phyloP scores from a whole-genome alignment of 2,113 vertebrate species.

The Neotragus moschatus region DNA sequence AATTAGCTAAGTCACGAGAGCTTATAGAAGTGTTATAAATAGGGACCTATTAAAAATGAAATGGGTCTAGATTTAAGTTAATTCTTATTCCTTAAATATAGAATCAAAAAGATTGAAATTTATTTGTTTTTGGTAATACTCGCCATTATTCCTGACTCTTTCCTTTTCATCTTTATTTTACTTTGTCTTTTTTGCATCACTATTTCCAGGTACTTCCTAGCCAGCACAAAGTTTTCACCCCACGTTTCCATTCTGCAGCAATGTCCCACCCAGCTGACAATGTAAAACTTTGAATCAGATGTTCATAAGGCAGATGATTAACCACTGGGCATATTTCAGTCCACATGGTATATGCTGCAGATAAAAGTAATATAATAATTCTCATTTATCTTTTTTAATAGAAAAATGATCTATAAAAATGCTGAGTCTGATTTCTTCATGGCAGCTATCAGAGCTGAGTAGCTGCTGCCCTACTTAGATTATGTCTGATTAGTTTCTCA shows the following conservation, averaged over 20 bases:
- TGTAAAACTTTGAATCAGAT: background rate
- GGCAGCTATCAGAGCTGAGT: background rate
- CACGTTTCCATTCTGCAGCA: background rate
- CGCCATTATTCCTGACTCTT: background rate
- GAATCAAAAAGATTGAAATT: background rate
- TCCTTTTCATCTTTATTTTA: background rate
- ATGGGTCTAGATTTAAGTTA: background rate
- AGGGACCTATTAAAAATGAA: background rate
- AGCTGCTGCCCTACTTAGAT: background rate
- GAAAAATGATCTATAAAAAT: background rate
- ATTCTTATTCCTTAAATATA: background rate
- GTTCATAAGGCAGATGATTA: background rate
- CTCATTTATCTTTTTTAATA: background rate
- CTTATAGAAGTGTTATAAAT: background rate
- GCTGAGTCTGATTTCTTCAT: background rate
- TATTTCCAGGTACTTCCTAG: background rate
- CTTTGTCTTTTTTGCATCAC: background rate
- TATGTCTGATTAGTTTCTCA: background rate
- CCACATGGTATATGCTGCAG: background rate
- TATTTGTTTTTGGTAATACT: background rate
- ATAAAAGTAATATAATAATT: background rate
- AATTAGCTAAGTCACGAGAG: background rate
- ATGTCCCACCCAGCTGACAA: no score
- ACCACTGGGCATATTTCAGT: background rate
- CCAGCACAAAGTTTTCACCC: rapidly evolving